A percentile compares a stretch with the other conserved stretches of the same genome.
phyloP scores from a whole-genome alignment of 1,140 invertebrate species.

The Berghia stephanieae region DNA sequence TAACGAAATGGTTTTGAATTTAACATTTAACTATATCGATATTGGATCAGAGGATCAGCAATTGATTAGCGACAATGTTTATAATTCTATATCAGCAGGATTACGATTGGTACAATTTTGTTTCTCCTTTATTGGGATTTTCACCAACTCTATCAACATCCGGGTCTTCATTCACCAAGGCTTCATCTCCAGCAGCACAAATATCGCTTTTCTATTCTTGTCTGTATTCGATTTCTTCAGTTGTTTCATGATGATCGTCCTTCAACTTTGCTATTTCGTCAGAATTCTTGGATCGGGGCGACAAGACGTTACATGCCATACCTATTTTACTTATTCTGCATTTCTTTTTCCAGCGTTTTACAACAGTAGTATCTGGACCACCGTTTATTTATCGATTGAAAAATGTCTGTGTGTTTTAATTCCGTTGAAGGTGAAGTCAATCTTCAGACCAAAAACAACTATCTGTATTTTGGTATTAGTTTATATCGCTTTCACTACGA shows the following conservation, averaged over 20 bases:
- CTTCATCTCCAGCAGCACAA: neutral
- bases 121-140: neutral
- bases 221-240: conserved; percentile 5
- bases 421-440: neutral
- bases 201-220: neutral
- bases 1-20: too few species aligned
- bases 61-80: too few species aligned
- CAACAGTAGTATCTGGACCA: conserved; percentile 9
- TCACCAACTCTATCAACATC: conserved; percentile 18
- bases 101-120: too few species aligned
- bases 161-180: conserved; percentile 17
- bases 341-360: conserved; percentile 8
- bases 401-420: neutral
- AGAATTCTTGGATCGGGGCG: too few species aligned
- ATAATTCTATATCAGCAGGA: too few species aligned
- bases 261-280: neutral
- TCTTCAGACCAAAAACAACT: neutral
- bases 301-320: neutral
- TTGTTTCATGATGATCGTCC: neutral
- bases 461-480: neutral
- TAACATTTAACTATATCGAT: too few species aligned
- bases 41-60: too few species aligned
- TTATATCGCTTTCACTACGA: neutral
- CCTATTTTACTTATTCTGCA: neutral
- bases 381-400: conserved; percentile 14